Evolutionary conservation across 2,113 vertebrate genomes (phyloP).

Genomic region (Amia ocellicauda): DNA sequence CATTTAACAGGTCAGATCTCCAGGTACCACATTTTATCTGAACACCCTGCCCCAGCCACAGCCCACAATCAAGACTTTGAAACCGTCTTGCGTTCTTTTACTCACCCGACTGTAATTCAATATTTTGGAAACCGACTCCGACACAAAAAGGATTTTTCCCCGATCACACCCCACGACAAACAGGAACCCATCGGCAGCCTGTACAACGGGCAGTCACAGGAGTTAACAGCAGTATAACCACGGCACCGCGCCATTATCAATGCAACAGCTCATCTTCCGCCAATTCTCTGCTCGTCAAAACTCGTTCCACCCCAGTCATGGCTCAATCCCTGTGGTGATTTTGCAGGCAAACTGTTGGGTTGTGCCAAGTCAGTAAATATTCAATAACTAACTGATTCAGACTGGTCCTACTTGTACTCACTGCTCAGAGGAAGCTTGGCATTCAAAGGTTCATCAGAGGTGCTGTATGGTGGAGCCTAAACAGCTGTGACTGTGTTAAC

Average conservation of each 20-base stretch:
- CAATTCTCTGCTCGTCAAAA: no score
- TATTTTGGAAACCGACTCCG: conserved; percentile 83
- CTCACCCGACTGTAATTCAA: conserved; percentile 82
- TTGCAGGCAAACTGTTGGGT: no score
- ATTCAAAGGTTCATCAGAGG: background rate
- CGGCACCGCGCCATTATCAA: no score
- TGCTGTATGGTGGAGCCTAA: background rate
- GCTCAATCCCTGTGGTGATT: no score
- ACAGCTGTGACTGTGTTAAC: background rate
- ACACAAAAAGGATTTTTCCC: conserved; percentile 88
- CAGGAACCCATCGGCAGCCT: conserved; percentile 88
- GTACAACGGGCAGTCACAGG: conserved; percentile 35
- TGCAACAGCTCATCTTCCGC: no score
- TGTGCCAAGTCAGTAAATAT: background rate
- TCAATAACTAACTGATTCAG: background rate
- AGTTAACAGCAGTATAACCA: no score
- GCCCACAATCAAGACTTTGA: background rate
- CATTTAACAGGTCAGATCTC: background rate
- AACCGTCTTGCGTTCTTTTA: conserved; percentile 7
- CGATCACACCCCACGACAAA: conserved; percentile 90
- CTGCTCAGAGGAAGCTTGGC: background rate
- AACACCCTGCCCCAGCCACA: background rate
- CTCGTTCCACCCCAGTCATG: no score
- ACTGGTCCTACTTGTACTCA: background rate
- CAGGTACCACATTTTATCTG: background rate